Evolutionary conservation across 2,797 vertebrate species (phyloP).

Genomic region (Chrosomus eos): DNA sequence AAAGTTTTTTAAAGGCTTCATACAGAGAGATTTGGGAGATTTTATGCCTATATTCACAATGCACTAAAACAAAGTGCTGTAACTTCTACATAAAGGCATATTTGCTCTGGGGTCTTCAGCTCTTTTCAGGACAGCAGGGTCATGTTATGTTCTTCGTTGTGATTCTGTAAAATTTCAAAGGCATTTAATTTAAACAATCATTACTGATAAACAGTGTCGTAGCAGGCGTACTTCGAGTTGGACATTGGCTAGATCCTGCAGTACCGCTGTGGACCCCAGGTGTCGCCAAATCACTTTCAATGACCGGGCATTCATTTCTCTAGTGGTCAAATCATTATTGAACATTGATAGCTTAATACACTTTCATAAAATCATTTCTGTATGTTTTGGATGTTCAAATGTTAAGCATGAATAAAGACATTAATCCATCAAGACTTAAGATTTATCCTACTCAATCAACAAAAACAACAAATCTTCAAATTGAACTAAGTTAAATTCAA

Average conservation of each 20-base stretch:
- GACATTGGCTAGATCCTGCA: not conserved
- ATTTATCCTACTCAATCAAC: not conserved
- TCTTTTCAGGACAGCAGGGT: not conserved
- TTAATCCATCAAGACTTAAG: not conserved
- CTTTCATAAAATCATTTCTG: not conserved
- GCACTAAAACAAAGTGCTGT: not conserved
- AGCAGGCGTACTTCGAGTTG: not conserved
- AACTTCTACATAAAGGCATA: not conserved
- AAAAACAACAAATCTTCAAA: too few species aligned
- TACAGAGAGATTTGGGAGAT: not conserved
- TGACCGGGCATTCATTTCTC: not conserved
- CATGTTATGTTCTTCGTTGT: not conserved
- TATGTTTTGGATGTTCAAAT: not conserved
- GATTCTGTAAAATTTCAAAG: not conserved
- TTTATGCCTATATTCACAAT: not conserved
- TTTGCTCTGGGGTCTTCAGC: not conserved
- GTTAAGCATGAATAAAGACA: conserved; percentile 1
- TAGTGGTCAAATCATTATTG: not conserved
- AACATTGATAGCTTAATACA: not conserved
- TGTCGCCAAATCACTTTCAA: not conserved
- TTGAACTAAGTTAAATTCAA: not conserved
- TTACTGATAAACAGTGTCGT: not conserved
- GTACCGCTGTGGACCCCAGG: not conserved
- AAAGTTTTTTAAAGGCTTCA: not conserved
- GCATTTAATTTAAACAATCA: not conserved